Base-by-base conservation (phyloP, 2,113 vertebrate species). In the Athene noctua region DNA sequence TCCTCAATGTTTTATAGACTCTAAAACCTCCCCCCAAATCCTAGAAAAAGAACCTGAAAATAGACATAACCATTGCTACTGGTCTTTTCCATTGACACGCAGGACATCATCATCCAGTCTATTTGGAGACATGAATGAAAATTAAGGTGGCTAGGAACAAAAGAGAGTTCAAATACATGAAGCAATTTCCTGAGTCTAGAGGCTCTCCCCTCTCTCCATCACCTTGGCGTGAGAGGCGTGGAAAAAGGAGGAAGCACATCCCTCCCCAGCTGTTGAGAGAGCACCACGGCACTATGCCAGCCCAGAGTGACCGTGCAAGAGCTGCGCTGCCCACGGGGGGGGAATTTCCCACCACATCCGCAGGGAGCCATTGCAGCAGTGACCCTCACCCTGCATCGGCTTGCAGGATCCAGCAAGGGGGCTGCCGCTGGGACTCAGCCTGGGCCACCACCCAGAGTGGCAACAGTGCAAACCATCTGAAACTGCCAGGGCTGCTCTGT, bases 141-240 rank as follows among this genome's bases (percentile, higher is more conserved):
- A 96, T 13, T 32, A 38, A 66, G 36, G n/a, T 22, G 29, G 21
- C 21, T 36, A 51, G 30, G 36, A 88, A 52, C 26, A 89, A 67
- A 86, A 70, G 13, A 1, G 2, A 71, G 29, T 87, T 84, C 47
- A 84, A 89, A 81, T 3, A 29, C 11, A 21, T 15, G 5, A 34
- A 44, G 5, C 2, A 4, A 26, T 78, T 44, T 81, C 42, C 42
- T 42, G 32, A 2, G 8, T 66, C 13, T 54, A 20, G 17, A 23
- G 13, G 15, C 6, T 88, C 14, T 88, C 10, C 19, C 3, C 10
- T 52, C 32, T 42, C 63, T 67, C 42, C 25, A 26, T 38, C 4
- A 3, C 32, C 13, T 42, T 9, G 1, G 29, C 21, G 21, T 0
- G 2, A 78, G 30, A 49, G 15, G n/a, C 1, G 2, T 7, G 1